These are phyloP conservation scores for Ptilonorhynchus violaceus DNA, from an alignment of 2,113 vertebrate genomes.

Conservation along the genomic window DNA sequence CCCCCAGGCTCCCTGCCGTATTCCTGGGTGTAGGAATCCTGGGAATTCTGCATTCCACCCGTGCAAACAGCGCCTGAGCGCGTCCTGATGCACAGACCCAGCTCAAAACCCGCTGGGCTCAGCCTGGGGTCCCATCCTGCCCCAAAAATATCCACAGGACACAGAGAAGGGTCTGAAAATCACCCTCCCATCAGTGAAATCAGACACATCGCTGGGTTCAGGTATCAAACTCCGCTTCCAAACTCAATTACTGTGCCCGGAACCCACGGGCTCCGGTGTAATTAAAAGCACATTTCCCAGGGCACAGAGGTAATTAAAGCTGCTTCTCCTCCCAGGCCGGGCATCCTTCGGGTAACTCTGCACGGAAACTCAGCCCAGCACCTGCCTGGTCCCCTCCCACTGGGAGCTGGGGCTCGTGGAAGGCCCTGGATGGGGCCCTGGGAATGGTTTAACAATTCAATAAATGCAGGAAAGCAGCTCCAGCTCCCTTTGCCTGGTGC, in stretches of 20 bases:
- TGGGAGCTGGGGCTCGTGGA: background rate
- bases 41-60: background rate
- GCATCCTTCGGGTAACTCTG: background rate
- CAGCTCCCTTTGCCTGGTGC: background rate
- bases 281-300: background rate
- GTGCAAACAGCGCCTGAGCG: background rate
- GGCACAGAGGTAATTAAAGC: conserved; percentile 15
- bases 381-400: background rate
- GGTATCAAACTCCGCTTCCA: background rate
- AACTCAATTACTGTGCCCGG: background rate
- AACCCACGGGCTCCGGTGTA: background rate
- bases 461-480: background rate
- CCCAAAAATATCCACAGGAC: accelerated
- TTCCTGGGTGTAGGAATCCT: background rate
- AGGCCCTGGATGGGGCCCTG: background rate
- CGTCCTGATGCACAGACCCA: background rate
- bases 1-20: accelerated
- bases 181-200: accelerated
- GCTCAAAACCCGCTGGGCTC: background rate
- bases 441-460: accelerated
- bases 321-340: background rate
- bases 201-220: accelerated
- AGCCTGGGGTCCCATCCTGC: background rate
- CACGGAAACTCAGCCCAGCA: background rate
- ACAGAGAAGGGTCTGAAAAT: background rate